Base-by-base conservation (phyloP, 2,888 invertebrate species). In the Standfussiana lucernea region DNA sequence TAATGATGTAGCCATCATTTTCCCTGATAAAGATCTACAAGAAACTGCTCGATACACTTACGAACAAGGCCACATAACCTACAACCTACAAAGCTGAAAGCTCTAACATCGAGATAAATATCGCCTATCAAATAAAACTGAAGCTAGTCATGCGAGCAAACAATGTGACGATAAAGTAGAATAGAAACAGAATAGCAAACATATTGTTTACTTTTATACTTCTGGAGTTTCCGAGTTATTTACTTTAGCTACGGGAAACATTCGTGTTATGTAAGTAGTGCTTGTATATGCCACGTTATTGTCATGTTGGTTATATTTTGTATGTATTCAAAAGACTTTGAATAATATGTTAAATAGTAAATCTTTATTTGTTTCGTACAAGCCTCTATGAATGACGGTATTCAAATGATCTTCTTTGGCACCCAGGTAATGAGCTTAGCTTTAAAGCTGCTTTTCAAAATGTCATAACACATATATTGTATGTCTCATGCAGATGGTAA, bases 201-300 rank as follows among this genome's bases (percentile, higher is more conserved):
- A 85, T 85, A 83, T 82, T 85, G 82, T 83, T 85, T 85, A 83
- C 85, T 74, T 82, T 76, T 68, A 77, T 77, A 77, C 77, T 73
- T 73, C 70, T 82, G 59, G 37, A 85, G 73, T 77, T 85, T 77
- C 64, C 82, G 77, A 82, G 73, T 77, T 83, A 83, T 83, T 83
- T 83, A 42, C 73, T 82, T 82, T 73, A 81, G 71, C 45, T 62
- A 56, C 53, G 64, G 71, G 32, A 50, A 68, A 71, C 72, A 70
- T 70, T 75, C 72, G 66, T 72, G 73, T 85, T 77, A 72, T 71
- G 64, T 82, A 77, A 67, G 77, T 64, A 69, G 50, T 84, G n/a
- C 61, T 68, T 73, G 42, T 69, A 67, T 67, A 37, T 70, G 47
- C 35, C 62, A 47, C 45, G 61, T 35, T 83, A 66, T 78, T 78